Conservation (phyloP, 2,113 vertebrate species). For the Ceyx melanurus region DNA sequence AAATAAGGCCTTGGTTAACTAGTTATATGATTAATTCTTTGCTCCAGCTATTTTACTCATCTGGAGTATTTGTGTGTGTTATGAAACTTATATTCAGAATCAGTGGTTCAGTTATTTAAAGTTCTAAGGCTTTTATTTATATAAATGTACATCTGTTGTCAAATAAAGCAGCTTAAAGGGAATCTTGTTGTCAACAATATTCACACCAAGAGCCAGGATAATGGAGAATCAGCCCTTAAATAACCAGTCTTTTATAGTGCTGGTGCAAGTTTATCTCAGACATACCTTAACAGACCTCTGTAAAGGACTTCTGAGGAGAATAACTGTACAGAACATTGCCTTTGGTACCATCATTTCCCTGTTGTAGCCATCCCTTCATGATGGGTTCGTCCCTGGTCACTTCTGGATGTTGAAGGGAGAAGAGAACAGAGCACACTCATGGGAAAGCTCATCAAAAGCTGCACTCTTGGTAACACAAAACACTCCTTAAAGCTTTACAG, state of each 20-base stretch:
- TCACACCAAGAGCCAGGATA: not conserved
- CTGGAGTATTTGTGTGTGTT: not conserved
- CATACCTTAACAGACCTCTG: not conserved
- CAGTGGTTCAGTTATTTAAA: not conserved
- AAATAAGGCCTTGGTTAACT: constrained; percentile 7
- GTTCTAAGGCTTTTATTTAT: not conserved
- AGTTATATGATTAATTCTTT: not conserved
- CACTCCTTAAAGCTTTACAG: not conserved
- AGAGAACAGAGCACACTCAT: not conserved
- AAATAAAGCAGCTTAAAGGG: not conserved
- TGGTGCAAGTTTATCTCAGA: not conserved
- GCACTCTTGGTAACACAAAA: not conserved
- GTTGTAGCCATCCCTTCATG: not conserved
- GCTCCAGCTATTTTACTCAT: not conserved
- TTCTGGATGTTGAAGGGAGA: not conserved
- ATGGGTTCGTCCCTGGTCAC: not conserved
- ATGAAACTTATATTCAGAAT: not conserved
- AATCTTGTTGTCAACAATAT: not conserved
- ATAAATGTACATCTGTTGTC: not conserved
- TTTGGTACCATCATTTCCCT: not conserved
- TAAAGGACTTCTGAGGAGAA: not conserved
- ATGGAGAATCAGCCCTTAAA: not conserved
- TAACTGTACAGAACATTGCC: not conserved
- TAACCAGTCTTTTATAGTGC: not conserved
- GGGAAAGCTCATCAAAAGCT: not conserved